phyloP scores from a whole-genome alignment of 2,113 vertebrate species.

The Vanacampus margaritifer region DNA sequence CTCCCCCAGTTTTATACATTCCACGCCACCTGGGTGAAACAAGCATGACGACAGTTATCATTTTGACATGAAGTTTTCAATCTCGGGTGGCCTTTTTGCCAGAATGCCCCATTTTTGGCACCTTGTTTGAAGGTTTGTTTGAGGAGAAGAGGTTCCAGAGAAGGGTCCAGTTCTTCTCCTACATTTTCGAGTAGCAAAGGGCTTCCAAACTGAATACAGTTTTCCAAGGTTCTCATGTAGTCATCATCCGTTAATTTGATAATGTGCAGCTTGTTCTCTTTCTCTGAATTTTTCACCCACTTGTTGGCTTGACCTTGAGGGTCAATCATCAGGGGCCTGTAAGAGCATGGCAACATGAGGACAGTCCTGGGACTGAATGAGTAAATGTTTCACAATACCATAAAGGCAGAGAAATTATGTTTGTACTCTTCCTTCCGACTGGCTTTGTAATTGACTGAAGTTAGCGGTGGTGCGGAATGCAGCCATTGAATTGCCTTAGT shows the following conservation, averaged over 20 bases:
- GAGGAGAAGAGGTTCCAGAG: slow-evolving; percentile 88
- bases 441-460: background rate
- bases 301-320: slow-evolving; percentile 98
- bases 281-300: slow-evolving; percentile 96
- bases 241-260: slow-evolving; percentile 89
- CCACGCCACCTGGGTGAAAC: slow-evolving; percentile 79
- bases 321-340: slow-evolving; percentile 97
- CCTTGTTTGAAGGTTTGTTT: slow-evolving; percentile 98
- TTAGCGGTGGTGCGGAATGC: background rate
- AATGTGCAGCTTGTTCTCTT: slow-evolving; percentile 85
- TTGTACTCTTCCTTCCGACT: background rate
- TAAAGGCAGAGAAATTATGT: background rate
- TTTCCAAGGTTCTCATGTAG: slow-evolving; percentile 93
- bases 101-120: slow-evolving; percentile 30
- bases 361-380: background rate
- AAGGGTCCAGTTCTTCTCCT: slow-evolving; percentile 91
- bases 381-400: background rate
- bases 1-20: slow-evolving; percentile 90
- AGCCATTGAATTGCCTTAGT: background rate
- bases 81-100: background rate
- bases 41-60: background rate
- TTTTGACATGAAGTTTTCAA: background rate
- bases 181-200: slow-evolving; percentile 92
- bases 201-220: slow-evolving; percentile 91
- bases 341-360: slow-evolving; percentile 23